Evolutionary conservation across 2,888 invertebrate genomes (phyloP), one percentile per base, ranked within the genome.

Genomic region (Synanthedon vespiformis): DNA sequence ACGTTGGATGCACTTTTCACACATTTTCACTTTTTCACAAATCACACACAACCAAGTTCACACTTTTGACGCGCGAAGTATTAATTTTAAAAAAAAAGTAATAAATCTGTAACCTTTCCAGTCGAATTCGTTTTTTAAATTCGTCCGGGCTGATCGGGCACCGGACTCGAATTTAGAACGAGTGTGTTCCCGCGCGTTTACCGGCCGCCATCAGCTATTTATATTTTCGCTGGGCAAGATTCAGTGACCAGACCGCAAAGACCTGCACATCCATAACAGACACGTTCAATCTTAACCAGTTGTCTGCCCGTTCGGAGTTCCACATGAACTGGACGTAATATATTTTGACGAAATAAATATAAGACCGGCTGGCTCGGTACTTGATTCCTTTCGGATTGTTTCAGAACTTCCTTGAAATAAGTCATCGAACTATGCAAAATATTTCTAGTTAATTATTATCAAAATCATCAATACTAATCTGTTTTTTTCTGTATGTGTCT

Each of bases 1-100:
- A 58, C 84, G 78, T 58, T 80, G 81, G 51, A 76, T 68, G 62
- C 84, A 84, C 77, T 77, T 71, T 54, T 82, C 84, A 77, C 84
- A 84, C 84, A 84, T 84, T 68, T 70, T 76, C 77, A 78, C 80
- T 61, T 67, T 22, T 61, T 63, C 55, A 57, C 56, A 56, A 55
- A 54, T 18, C 40, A 55, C 55, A 54, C 52, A 13, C 58, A 62
- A 57, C 27, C 52, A 34, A 58, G 63, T 68, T 55, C 55, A 56
- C 57, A 58, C 61, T 61, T 60, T 62, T 57, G 61, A 58, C 52
- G 51, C 53, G 41, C 51, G 51, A 16, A 51, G 48, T 54, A 58
- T 56, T 52, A 55, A 50, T 52, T n/a, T n/a, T 53, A 55, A 55
- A 52, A 50, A 56, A 52, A 48, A 44, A 14, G 44, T 10, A n/a